Base-by-base conservation (phyloP, 2,888 invertebrate genomes). In the Drosophila recens region DNA sequence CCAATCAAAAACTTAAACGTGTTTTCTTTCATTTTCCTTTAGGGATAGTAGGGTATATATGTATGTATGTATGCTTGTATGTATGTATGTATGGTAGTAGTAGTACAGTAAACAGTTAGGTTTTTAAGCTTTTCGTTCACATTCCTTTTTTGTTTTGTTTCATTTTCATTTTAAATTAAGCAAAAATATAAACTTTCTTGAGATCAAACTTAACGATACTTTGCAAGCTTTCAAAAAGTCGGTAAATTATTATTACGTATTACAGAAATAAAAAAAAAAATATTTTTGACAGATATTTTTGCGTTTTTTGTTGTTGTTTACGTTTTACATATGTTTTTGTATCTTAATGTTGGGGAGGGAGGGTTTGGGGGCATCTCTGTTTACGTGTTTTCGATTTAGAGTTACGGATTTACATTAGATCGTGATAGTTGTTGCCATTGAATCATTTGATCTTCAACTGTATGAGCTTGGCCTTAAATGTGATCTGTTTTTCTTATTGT, bases 161-260 rank as follows among this genome's bases (percentile, higher is more conserved):
- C 42, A 54, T 67, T 73, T 79, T 68, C 69, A 36, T 77, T 85
- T 85, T 82, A 77, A 80, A 87, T 80, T 86, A 83, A 77, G 79
- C 80, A 82, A 85, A 89, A 80, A 84, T 75, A 74, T 80, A 86
- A 82, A 85, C 78, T 79, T 89, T 82, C 79, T 89, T 89, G 89
- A 89, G 89, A 89, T 89, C 89, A 89, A 89, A 87, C 87, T 87
- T 87, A 87, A 87, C 80, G 75, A 79, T 86, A 88, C 82, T 80
- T 82, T 87, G 80, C 86, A 83, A 78, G 86, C 83, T 86, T 83
- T 80, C 73, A 73, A 69, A 86, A 76, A 63, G 65, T 73, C 61
- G 73, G 63, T 68, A 70, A 71, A 73, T 67, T 67, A 63, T 62
- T 43, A 42, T 72, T 73, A 70, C 69, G 48, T 70, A 63, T 61